Conservation (phyloP, 2,888 invertebrate genomes). For the Andrena praecox region DNA sequence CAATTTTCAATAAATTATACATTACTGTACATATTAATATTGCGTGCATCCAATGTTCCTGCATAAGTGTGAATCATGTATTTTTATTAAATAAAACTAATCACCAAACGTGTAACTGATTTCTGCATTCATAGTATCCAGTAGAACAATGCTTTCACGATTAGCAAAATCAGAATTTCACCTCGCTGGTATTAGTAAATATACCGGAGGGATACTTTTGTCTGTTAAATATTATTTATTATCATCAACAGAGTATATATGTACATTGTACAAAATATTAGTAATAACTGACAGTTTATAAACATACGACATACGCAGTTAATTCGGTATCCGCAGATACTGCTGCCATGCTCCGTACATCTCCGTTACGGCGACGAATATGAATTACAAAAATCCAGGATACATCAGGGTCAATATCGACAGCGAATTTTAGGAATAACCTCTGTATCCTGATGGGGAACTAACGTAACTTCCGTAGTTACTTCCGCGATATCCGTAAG, state of each 20-base stretch:
- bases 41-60: slow-evolving; percentile 56
- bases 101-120: slow-evolving; percentile 7
- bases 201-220: not conserved
- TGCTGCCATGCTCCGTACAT: slow-evolving; percentile 18
- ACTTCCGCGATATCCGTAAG: slow-evolving; percentile 54
- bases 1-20: slow-evolving; percentile 60
- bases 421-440: slow-evolving; percentile 70
- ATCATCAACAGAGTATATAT: slow-evolving; percentile 38
- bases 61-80: slow-evolving; percentile 42
- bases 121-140: not conserved
- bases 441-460: slow-evolving; percentile 77
- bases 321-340: slow-evolving; percentile 28
- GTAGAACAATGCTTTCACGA: not conserved
- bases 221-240: slow-evolving; percentile 44
- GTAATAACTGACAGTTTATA: slow-evolving; percentile 31
- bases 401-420: not conserved
- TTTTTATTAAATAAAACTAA: slow-evolving; percentile 55
- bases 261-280: slow-evolving; percentile 30
- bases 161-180: not conserved
- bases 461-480: slow-evolving; percentile 57
- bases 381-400: not conserved
- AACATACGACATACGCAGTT: slow-evolving; percentile 7
- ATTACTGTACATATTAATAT: slow-evolving; percentile 62
- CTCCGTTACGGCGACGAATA: not conserved
- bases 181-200: not conserved